A percentile compares a stretch with the other conserved stretches of the same genome.
These are phyloP conservation scores for Pediacus dermestoides DNA, from an alignment of 2,888 invertebrate species.

Conservation along the genomic window DNA sequence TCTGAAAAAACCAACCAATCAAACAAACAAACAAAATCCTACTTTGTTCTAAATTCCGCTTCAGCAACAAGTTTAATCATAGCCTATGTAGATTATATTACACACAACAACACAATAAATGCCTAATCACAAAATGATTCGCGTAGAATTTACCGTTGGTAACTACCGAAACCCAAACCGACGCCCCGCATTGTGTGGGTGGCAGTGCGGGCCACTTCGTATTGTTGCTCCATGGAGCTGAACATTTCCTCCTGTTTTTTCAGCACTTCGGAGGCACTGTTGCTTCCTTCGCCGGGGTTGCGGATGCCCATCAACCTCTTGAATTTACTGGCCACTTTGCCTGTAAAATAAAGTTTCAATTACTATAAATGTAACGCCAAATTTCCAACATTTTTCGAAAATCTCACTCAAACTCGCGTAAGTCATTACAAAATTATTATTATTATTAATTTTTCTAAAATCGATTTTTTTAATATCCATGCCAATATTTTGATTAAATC, in stretches of 20 bases:
- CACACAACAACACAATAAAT: background rate
- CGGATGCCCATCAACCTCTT: constrained; percentile 95
- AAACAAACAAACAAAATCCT: too few species aligned
- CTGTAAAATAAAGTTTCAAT: constrained; percentile 29
- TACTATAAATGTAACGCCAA: background rate
- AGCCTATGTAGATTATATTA: too few species aligned
- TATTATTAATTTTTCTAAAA: too few species aligned
- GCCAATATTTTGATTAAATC: too few species aligned
- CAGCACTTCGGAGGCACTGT: constrained; percentile 56
- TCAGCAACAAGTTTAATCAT: too few species aligned
- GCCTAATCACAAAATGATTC: too few species aligned
- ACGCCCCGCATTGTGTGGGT: constrained; percentile 94
- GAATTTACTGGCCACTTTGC: constrained; percentile 88
- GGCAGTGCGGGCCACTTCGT: constrained; percentile 90
- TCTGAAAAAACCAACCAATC: too few species aligned
- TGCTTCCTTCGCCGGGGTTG: constrained; percentile 51
- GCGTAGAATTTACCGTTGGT: constrained; percentile 47
- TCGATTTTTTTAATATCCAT: too few species aligned
- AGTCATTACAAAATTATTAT: too few species aligned
- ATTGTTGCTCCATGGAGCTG: constrained; percentile 90
- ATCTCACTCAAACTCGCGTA: too few species aligned
- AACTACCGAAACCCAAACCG: constrained; percentile 71
- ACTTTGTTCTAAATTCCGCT: too few species aligned
- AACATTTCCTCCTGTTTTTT: constrained; percentile 84
- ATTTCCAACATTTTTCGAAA: too few species aligned